Evolutionary conservation across 2,113 vertebrate genomes (phyloP), one percentile per base, ranked within the genome.

Genomic region (Cisticola juncidis): DNA sequence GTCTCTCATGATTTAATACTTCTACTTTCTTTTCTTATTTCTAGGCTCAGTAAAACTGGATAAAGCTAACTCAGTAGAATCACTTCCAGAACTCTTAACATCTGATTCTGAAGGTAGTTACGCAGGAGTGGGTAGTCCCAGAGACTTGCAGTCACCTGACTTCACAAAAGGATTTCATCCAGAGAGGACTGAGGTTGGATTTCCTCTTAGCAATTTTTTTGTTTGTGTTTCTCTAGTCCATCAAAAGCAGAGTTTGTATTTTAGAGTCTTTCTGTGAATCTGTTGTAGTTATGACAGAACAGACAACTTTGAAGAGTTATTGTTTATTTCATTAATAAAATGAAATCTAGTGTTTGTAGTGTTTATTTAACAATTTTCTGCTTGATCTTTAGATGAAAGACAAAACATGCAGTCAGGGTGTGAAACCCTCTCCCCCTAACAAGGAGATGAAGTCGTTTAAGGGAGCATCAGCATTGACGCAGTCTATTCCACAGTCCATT

Each of bases 61-160:
- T 90, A 99, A 99, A 93, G 97, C 98, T 42, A 99, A 98, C 96
- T 99, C 99, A 14, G 95, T 98, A 47, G 99, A 99, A 90, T 99
- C 99, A 35, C 98, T 99, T 95, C 98, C 98, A 95, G 99, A 99
- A 84, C 97, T 99, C 58, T 92, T 99, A 95, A 99, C 98, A 2
- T 99, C 99, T 29, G 99, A 99, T 95, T 99, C 99, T 7, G 99
- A 99, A 98, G 98, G 99, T 88, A 99, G 99, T 98, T 99, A 97
- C 2, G 98, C 97, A 79, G 99, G 98, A 83, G 97, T 98, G 56
- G 96, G 98, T 73, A 99, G 99, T 88, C 99, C 99, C 83, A 98
- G 99, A 97, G 99, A 99, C 71, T 94, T 99, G 53, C 98, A 98
- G 92, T 99, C 99, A 4, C 99, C 99, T 3, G 97, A 99, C 90